A percentile compares a stretch with the other conserved stretches of the same genome.
These are phyloP conservation scores for Dendrocopos noguchii DNA, from an alignment of 2,113 vertebrate species.

Conservation along the genomic window DNA sequence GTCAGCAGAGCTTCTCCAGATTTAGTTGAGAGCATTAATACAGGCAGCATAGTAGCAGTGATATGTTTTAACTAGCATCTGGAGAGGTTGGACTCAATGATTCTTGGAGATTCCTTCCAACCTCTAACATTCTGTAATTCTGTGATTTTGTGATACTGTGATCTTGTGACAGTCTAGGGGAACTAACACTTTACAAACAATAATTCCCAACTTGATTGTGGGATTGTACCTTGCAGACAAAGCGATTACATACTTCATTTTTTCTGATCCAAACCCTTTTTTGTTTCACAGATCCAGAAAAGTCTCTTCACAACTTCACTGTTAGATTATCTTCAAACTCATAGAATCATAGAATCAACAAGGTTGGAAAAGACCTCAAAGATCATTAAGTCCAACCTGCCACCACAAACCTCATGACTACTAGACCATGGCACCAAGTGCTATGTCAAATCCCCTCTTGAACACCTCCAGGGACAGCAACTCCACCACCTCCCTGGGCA, in stretches of 20 bases:
- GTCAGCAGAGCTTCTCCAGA: neutral
- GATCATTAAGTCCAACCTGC: too few species aligned
- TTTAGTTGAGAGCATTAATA: conserved; percentile 5
- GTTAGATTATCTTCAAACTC: neutral
- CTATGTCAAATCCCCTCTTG: too few species aligned
- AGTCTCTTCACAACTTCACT: neutral
- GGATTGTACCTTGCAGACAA: neutral
- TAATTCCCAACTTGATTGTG: neutral
- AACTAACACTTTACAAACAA: neutral
- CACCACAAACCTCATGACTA: too few species aligned
- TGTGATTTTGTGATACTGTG: too few species aligned
- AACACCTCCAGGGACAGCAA: too few species aligned
- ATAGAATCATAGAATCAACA: too few species aligned
- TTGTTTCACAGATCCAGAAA: neutral
- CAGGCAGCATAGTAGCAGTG: neutral
- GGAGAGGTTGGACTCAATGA: neutral
- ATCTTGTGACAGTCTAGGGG: neutral
- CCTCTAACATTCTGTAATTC: too few species aligned
- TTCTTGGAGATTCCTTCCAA: too few species aligned
- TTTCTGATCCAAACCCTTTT: neutral
- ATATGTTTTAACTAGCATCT: neutral
- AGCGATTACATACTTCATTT: neutral
- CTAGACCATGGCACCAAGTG: too few species aligned
- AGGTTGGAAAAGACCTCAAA: too few species aligned
- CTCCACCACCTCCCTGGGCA: too few species aligned